Evolutionary conservation across 2,113 vertebrate genomes (phyloP), one percentile per base, ranked within the genome.

Genomic region (Bothrops jararaca): DNA sequence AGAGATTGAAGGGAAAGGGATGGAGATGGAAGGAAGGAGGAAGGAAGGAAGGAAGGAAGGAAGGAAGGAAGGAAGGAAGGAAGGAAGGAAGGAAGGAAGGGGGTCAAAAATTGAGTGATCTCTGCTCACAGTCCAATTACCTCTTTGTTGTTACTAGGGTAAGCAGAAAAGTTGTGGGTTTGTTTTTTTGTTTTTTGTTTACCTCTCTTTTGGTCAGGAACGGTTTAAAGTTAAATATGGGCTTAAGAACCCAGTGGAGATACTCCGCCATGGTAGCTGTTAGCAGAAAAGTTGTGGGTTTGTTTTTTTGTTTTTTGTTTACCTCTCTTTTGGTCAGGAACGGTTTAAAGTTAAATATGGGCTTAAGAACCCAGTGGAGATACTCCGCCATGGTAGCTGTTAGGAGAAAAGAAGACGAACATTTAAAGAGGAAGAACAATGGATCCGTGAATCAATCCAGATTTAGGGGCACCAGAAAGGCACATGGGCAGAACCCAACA

Each of bases 141-240:
- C n/a, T 18, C 64, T 34, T 34, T 74, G n/a, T 15, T 11, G 64
- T 34, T 34, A 4, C 29, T 34, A 15, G 2, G 5, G 29, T 1
- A 34, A 34, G 64, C 13, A 74, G n/a, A 34, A 74, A 34, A 74
- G 13, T 34, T 34, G 13, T 34, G 13, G 11, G 10, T 58, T 23
- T 45, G 56, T 60, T 60, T 11, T 3, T 69, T 26, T 12, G 42
- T 3, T 93, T 98, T 48, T 45, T 48, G 6, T 48, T 48, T 98
- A 99, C 99, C 98, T 99, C 99, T 90, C 97, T 99, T 92, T 98
- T 98, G 94, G 99, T 99, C 91, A 99, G 97, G 89, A 99, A 95
- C 0, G 98, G 98, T 4, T 98, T 98, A 54, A 99, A 93, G 52
- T 97, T 97, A 39, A 98, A 97, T 91, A 99, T 45, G 0, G 99